These are phyloP conservation scores for Melieria omissa DNA, from an alignment of 2,888 invertebrate species.

Conservation along the genomic window DNA sequence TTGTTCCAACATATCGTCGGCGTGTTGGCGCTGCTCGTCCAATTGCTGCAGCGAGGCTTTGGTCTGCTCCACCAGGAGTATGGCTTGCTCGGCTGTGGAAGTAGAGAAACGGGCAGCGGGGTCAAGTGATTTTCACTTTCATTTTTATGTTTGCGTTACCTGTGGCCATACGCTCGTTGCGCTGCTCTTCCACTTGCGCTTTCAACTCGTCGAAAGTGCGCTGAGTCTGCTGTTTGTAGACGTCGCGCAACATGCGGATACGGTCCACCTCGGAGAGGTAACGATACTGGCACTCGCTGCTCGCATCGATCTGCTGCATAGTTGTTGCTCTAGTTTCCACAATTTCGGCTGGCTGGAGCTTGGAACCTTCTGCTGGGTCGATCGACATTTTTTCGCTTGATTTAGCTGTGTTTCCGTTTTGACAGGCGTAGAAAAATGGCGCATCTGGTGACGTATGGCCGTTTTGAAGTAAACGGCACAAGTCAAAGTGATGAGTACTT, in stretches of 20 bases:
- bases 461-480: too few relatives aligned
- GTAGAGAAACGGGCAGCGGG: background rate
- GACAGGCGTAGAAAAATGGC: too few relatives aligned
- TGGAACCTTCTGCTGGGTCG: too few relatives aligned
- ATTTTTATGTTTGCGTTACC: too few relatives aligned
- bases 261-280: conserved; percentile 29
- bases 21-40: conserved; percentile 20
- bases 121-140: too few relatives aligned
- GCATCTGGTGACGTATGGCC: too few relatives aligned
- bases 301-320: too few relatives aligned
- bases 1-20: background rate
- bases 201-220: conserved; percentile 13
- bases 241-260: conserved; percentile 25
- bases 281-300: background rate
- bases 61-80: conserved; percentile 20
- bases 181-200: conserved; percentile 17
- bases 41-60: conserved; percentile 20
- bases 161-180: background rate
- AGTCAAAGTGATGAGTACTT: too few relatives aligned
- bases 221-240: conserved; percentile 31
- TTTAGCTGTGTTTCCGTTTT: too few relatives aligned
- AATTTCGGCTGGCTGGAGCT: too few relatives aligned
- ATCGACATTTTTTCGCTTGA: too few relatives aligned
- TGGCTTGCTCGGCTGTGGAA: conserved; percentile 21
- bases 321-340: too few relatives aligned